phyloP scores from a whole-genome alignment of 2,113 vertebrate species.

The Gavia stellata region DNA sequence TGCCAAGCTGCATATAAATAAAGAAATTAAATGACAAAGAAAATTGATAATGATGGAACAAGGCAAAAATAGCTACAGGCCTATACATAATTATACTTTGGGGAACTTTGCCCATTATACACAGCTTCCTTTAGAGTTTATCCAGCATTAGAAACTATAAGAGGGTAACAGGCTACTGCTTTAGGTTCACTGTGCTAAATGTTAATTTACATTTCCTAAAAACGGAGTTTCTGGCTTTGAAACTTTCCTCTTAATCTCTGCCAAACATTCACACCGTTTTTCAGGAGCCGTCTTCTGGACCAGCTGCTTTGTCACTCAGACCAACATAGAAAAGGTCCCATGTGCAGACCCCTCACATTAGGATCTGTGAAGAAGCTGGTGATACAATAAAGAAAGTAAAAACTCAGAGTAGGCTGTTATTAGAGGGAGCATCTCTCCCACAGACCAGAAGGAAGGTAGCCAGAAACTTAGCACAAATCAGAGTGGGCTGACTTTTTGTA shows the following conservation, averaged over 20 bases:
- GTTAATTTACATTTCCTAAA: not conserved
- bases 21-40: slow-evolving; percentile 51
- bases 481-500: not conserved
- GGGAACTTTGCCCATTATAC: not conserved
- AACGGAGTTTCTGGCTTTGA: not conserved
- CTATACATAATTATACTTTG: not conserved
- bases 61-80: slow-evolving; percentile 15
- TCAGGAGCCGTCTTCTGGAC: not conserved
- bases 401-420: not conserved
- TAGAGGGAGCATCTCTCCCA: not conserved
- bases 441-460: not conserved
- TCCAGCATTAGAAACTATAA: not conserved
- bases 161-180: not conserved
- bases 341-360: accelerated
- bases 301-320: not conserved
- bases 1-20: slow-evolving; percentile 53
- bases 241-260: not conserved
- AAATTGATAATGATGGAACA: slow-evolving; percentile 50
- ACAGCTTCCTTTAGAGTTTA: not conserved
- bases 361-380: not conserved
- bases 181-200: not conserved
- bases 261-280: not conserved
- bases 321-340: not conserved
- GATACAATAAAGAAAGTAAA: not conserved
- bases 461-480: not conserved